Base-by-base conservation (phyloP, 2,797 vertebrate genomes). In the Pygocentrus nattereri region DNA sequence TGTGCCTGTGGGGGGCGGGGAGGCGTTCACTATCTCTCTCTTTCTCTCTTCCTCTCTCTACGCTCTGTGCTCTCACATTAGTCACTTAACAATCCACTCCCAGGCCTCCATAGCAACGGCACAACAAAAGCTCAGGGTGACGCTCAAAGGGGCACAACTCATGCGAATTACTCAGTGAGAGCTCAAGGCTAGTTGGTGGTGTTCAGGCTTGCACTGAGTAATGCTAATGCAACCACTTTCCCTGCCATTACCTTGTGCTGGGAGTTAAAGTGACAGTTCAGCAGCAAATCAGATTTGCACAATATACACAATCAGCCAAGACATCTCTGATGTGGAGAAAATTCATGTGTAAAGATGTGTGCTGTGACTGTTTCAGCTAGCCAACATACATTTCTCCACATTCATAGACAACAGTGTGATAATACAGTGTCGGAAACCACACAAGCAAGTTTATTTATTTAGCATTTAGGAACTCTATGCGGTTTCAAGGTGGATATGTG, bases 81-180 rank as follows among this genome's bases (percentile, higher is more conserved):
- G 68, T 58, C 79, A 58, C 69, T 67, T 50, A 49, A 54, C 49
- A 68, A 18, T 31, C 38, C 23, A 64, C 69, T 38, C 88, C 82
- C 80, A 84, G 73, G 82, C 16, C 50, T 25, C 88, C 80, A 84
- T 84, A 74, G 81, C 19, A 88, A 87, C 65, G 56, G 68, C 84
- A 84, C 78, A 85, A 76, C 74, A 77, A 77, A 80, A 70, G 70
- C 10, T 65, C 8, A 38, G 21, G 49, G 67, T 65, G 52, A 18
- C 6, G 27, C 70, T 56, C 19, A 0, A n/a, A 56, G 70, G 49
- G 38, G 50, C 16, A 21, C 4, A 61, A 59, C 72, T 59, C 74
- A 38, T 13, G 1, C 18, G 75, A 56, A 73, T 74, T 3, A 59
- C 61, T 49, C 41, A 15, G 49, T 73, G 59, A 78, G 11, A 16